A percentile compares a stretch with the other conserved stretches of the same genome.
Evolutionary conservation across 2,113 vertebrate genomes (phyloP).

Genomic region (Azemiops feae): DNA sequence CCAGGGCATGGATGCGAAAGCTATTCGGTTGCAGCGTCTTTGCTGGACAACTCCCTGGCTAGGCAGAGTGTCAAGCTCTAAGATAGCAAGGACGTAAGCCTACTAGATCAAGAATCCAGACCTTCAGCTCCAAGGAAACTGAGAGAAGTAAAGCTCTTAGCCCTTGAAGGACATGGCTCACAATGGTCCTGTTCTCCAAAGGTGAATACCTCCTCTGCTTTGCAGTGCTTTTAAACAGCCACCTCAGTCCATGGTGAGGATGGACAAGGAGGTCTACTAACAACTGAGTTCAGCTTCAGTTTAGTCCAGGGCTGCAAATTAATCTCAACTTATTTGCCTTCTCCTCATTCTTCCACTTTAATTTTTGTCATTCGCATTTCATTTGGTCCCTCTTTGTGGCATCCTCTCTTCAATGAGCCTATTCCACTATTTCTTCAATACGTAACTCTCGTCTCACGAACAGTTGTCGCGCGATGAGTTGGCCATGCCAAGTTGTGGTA

Average conservation of each 20-base stretch:
- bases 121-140: not conserved
- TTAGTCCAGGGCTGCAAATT: accelerated
- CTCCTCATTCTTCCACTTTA: accelerated
- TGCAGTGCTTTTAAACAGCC: not conserved
- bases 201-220: not conserved
- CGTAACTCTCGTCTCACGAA: no score
- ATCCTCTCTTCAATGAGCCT: not conserved
- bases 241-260: not conserved
- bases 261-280: not conserved
- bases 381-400: not conserved
- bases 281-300: no score
- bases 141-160: not conserved
- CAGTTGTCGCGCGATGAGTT: accelerated
- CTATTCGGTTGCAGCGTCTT: not conserved
- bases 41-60: not conserved
- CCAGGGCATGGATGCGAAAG: not conserved
- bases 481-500: not conserved
- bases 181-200: not conserved
- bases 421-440: not conserved
- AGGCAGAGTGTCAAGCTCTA: not conserved
- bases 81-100: not conserved
- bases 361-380: not conserved
- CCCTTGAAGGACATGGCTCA: not conserved
- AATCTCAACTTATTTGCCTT: accelerated
- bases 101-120: not conserved